These are phyloP conservation scores for Callimico goeldii DNA, from an alignment of 2,797 vertebrate species.

Conservation along the genomic window DNA sequence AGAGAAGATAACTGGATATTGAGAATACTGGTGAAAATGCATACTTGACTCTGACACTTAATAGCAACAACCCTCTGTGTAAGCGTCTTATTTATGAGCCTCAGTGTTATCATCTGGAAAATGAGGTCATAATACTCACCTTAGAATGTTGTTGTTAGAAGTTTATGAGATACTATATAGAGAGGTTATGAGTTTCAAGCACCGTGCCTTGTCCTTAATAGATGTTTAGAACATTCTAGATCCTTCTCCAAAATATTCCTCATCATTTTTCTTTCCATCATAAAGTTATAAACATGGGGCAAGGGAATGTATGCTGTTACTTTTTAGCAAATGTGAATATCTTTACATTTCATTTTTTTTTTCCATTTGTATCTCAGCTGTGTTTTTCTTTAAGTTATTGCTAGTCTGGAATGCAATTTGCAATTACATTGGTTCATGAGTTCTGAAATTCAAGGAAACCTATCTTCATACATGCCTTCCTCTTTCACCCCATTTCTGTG, in stretches of 20 bases:
- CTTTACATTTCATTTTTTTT: background rate
- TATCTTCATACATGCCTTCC: background rate
- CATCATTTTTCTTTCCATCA: background rate
- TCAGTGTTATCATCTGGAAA: background rate
- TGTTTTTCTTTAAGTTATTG: constrained; percentile 15
- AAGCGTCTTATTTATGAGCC: background rate
- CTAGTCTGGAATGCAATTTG: background rate
- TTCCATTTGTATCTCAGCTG: background rate
- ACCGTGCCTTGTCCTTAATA: background rate
- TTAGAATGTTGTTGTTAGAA: background rate
- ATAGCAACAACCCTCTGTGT: background rate
- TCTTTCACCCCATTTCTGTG: background rate
- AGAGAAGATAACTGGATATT: background rate
- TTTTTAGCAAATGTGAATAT: background rate
- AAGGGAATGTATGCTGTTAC: background rate
- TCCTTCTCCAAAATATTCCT: background rate
- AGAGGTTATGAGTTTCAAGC: background rate
- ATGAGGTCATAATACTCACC: background rate
- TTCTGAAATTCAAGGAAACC: background rate
- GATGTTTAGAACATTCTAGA: background rate
- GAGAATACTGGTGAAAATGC: background rate
- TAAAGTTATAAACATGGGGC: background rate
- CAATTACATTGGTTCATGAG: background rate
- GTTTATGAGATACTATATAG: background rate
- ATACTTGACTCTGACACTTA: background rate